Percentiles rank a stretch among this genome's conserved stretches.
These are phyloP conservation scores for Apis cerana DNA, from an alignment of 1,140 invertebrate genomes.

Conservation along the genomic window DNA sequence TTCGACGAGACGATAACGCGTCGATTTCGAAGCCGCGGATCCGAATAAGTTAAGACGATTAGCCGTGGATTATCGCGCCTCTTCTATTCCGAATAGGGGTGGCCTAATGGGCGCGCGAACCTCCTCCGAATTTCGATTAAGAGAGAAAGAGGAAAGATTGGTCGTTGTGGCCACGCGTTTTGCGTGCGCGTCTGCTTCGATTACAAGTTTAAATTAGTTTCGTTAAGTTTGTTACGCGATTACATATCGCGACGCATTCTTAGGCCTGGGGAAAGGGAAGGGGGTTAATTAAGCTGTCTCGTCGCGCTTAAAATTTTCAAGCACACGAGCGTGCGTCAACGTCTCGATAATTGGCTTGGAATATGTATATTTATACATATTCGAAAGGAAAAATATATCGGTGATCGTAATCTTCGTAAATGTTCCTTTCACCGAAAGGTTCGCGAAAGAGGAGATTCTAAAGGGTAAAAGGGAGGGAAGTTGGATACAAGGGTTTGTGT, in stretches of 20 bases:
- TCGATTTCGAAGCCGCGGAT: background rate
- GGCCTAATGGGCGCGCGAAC: slow-evolving; percentile 28
- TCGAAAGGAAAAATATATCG: no score
- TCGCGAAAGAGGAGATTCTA: no score
- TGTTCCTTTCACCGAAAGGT: no score
- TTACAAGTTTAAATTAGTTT: slow-evolving; percentile 55
- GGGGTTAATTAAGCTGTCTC: slow-evolving; percentile 26
- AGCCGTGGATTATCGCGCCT: slow-evolving; percentile 17
- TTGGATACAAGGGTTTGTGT: no score
- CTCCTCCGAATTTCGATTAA: slow-evolving; percentile 45
- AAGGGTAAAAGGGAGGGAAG: no score
- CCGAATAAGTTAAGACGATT: slow-evolving; percentile 38
- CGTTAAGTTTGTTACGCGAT: slow-evolving; percentile 46
- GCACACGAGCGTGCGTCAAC: background rate
- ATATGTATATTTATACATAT: no score
- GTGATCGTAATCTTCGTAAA: no score
- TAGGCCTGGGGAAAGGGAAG: background rate
- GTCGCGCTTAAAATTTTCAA: background rate
- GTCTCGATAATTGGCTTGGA: background rate
- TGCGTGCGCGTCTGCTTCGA: slow-evolving; percentile 20
- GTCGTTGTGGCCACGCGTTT: background rate
- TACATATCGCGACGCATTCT: slow-evolving; percentile 48
- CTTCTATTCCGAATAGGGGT: background rate
- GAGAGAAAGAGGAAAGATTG: no score
- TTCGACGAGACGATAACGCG: slow-evolving; percentile 27